A percentile compares a stretch with the other conserved stretches of the same genome.
These are phyloP conservation scores for Anthopleura xanthogrammica DNA, from an alignment of 92 coral and sea anemone species.

Conservation along the genomic window DNA sequence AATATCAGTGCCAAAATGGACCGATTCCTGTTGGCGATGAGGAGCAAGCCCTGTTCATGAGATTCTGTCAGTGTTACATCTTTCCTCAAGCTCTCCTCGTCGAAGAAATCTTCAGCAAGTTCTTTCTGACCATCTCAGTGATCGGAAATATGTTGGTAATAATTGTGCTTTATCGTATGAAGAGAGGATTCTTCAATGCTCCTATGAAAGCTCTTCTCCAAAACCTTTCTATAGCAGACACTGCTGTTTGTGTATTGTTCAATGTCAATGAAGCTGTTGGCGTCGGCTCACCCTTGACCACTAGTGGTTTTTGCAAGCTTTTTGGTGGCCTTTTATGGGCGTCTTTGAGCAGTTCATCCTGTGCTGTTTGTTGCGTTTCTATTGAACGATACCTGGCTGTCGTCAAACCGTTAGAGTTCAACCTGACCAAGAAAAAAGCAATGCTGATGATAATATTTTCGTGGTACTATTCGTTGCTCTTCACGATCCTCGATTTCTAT, in stretches of 20 bases:
- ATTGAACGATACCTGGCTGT: conserved; percentile 90
- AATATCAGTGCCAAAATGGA: conserved; percentile 28
- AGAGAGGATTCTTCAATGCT: conserved; percentile 39
- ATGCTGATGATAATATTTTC: conserved; percentile 63
- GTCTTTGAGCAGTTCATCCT: conserved; percentile 58
- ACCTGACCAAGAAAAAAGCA: conserved; percentile 56
- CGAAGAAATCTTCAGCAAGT: conserved; percentile 67
- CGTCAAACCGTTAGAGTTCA: conserved; percentile 78
- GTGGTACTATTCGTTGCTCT: conserved; percentile 77
- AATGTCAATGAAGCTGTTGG: conserved; percentile 65
- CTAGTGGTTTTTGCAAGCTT: conserved; percentile 53
- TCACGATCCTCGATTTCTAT: conserved; percentile 75
- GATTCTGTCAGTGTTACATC: conserved; percentile 56
- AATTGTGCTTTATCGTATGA: conserved; percentile 67
- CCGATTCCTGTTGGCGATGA: conserved; percentile 53
- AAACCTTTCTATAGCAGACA: conserved; percentile 73
- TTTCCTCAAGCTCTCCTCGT: conserved; percentile 41
- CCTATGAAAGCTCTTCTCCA: conserved; percentile 73
- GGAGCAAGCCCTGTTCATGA: conserved; percentile 37
- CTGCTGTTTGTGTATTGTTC: conserved; percentile 73
- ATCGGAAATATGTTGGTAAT: conserved; percentile 74
- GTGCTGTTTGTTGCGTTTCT: conserved; percentile 75
- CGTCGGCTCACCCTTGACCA: conserved; percentile 50
- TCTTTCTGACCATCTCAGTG: conserved; percentile 61
- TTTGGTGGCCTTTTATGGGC: conserved; percentile 76